Conservation (phyloP, 2,797 vertebrate species). For the Tolypeutes matacus region DNA sequence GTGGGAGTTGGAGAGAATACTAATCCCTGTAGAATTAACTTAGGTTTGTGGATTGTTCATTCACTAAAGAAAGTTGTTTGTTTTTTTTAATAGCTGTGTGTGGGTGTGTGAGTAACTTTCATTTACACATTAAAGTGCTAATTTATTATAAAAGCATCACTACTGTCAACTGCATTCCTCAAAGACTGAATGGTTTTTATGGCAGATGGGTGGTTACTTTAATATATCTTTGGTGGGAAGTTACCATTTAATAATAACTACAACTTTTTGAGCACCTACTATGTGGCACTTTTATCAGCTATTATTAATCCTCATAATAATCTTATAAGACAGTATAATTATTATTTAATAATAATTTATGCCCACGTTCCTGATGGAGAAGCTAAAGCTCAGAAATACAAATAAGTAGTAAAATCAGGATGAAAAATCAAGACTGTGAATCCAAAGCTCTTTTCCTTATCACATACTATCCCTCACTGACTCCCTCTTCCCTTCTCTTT, state of each 20-base stretch:
- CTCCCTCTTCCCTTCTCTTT: background rate
- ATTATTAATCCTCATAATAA: slow-evolving; percentile 3
- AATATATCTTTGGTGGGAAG: background rate
- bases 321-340: background rate
- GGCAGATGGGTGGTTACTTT: background rate
- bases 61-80: slow-evolving; percentile 65
- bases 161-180: slow-evolving; percentile 4
- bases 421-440: slow-evolving; percentile 24
- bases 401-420: slow-evolving; percentile 15
- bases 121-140: slow-evolving; percentile 46
- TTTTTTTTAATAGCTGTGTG: slow-evolving; percentile 48
- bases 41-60: slow-evolving; percentile 55
- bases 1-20: slow-evolving; percentile 44
- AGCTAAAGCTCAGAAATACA: slow-evolving; percentile 42
- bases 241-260: slow-evolving; percentile 1
- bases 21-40: slow-evolving; percentile 47
- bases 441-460: slow-evolving; percentile 39
- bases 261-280: background rate
- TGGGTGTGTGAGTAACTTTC: slow-evolving; percentile 49
- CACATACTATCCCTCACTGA: background rate
- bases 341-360: slow-evolving; percentile 39
- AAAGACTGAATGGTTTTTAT: slow-evolving; percentile 32
- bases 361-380: slow-evolving; percentile 17
- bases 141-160: slow-evolving; percentile 48
- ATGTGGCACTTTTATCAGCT: background rate